These are phyloP conservation scores for Scolopax mira DNA, from an alignment of 2,113 vertebrate species.

Conservation along the genomic window DNA sequence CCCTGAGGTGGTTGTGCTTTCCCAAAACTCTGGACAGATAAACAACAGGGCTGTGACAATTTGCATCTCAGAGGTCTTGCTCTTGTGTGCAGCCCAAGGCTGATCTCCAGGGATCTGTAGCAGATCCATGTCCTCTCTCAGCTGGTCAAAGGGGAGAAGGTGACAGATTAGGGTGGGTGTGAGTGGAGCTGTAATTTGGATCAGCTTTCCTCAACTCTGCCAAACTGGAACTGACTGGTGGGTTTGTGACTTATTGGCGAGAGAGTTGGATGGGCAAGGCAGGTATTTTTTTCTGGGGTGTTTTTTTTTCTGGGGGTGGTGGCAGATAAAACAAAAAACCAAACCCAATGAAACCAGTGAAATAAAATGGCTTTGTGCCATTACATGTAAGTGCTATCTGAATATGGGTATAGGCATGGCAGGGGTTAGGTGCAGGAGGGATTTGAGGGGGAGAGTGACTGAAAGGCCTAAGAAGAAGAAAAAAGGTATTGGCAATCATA, in stretches of 20 bases:
- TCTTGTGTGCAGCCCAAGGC: not conserved
- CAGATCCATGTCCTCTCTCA: not conserved
- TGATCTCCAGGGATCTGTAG: not conserved
- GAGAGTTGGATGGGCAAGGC: not conserved
- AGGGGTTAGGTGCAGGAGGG: not conserved
- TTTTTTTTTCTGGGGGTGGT: not conserved
- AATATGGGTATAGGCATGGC: fast-evolving
- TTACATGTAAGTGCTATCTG: not conserved
- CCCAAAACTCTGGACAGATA: not conserved
- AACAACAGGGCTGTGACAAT: not conserved
- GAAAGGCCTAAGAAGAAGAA: not conserved
- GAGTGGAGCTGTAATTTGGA: not conserved
- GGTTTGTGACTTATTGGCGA: not conserved
- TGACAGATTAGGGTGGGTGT: no score
- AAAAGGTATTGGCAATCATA: not conserved
- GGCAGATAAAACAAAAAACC: not conserved
- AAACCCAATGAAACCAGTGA: not conserved
- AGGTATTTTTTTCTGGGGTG: no score
- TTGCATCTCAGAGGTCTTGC: not conserved
- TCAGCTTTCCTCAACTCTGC: not conserved
- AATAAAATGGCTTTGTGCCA: not conserved
- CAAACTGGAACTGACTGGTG: not conserved
- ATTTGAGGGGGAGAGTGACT: not conserved
- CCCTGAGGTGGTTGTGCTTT: not conserved
- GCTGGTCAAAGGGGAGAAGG: not conserved